A percentile compares a stretch with the other conserved stretches of the same genome.
phyloP scores from a whole-genome alignment of 2,888 invertebrate genomes.

The Cancer borealis region DNA sequence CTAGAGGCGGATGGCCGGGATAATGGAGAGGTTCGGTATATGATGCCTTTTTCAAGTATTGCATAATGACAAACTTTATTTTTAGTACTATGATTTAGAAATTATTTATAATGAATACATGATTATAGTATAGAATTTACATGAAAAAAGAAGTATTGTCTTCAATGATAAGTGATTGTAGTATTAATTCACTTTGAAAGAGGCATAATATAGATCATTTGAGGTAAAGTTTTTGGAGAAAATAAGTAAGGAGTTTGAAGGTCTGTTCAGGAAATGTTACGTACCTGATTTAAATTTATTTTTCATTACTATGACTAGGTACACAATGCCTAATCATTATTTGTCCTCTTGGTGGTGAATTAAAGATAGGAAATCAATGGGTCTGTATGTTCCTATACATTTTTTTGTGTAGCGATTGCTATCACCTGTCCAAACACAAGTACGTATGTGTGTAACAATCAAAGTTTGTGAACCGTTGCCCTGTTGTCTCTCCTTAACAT shows the following conservation, averaged over 20 bases:
- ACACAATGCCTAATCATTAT: neutral
- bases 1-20: neutral
- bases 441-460: neutral
- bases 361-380: neutral
- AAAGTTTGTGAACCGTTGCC: constrained; percentile 23
- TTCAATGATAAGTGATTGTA: neutral
- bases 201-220: constrained; percentile 18
- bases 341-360: neutral
- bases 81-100: neutral
- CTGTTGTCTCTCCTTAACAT: neutral
- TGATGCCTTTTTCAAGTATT: constrained; percentile 32
- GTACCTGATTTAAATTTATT: constrained; percentile 58
- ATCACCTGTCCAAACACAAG: constrained; percentile 31
- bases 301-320: constrained; percentile 52
- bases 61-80: neutral
- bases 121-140: neutral
- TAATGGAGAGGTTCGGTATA: neutral
- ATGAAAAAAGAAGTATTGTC: neutral
- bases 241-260: neutral
- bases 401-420: neutral
- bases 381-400: neutral
- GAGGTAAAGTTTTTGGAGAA: constrained; percentile 29
- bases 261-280: constrained; percentile 47
- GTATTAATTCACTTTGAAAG: constrained; percentile 1
- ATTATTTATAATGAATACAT: neutral